These are phyloP conservation scores for Metalampra italica DNA, from an alignment of 2,888 invertebrate genomes.

Conservation along the genomic window DNA sequence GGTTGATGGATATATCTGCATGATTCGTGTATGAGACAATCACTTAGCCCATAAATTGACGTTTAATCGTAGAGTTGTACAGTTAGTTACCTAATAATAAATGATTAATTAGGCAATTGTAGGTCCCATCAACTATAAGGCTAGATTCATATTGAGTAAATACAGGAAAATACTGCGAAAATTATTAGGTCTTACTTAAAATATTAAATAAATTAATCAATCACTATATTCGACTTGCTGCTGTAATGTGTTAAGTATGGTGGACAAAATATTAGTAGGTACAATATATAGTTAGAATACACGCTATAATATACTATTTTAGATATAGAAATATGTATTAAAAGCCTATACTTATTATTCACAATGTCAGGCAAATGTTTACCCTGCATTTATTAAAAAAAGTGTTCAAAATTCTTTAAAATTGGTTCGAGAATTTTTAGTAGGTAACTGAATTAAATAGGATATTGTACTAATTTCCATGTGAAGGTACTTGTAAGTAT, in stretches of 20 bases:
- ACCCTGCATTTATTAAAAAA: slow-evolving; percentile 70
- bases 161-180: slow-evolving; percentile 6
- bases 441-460: slow-evolving; percentile 10
- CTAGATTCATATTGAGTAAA: slow-evolving; percentile 4
- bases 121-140: slow-evolving; percentile 44
- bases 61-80: too few relatives aligned
- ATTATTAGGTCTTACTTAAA: too few relatives aligned
- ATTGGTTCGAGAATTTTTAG: slow-evolving; percentile 58
- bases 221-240: slow-evolving; percentile 24
- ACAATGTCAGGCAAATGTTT: slow-evolving; percentile 64
- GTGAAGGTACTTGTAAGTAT: not conserved
- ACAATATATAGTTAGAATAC: not conserved
- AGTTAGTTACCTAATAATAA: not conserved
- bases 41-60: not conserved
- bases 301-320: not conserved
- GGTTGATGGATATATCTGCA: too few relatives aligned
- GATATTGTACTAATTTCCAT: slow-evolving; percentile 7
- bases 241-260: slow-evolving; percentile 7
- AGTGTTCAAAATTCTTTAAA: slow-evolving; percentile 52
- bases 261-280: not conserved
- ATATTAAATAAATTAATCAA: too few relatives aligned
- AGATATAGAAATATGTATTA: slow-evolving; percentile 29
- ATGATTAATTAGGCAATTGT: slow-evolving; percentile 45
- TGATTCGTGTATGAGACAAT: too few relatives aligned
- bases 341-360: slow-evolving; percentile 51